Base-by-base conservation (phyloP, 2,888 invertebrate species). In the Plutella xylostella region DNA sequence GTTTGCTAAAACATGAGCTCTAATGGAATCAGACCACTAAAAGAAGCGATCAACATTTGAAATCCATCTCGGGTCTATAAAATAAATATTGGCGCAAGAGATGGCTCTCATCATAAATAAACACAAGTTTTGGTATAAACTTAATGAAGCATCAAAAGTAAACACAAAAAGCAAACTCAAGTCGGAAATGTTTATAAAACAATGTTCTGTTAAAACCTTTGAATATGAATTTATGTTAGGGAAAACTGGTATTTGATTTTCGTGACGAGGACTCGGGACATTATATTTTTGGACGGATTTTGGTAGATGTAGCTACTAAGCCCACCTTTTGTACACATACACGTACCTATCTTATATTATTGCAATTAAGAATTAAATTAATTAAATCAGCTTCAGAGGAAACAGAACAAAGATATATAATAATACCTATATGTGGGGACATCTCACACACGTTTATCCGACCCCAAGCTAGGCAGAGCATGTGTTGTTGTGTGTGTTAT, bases 91-190 rank as follows among this genome's bases (percentile, higher is more conserved):
- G 58, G 55, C 45, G 46, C 35, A 49, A 46, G 49, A 43, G 50
- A 55, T 55, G 54, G 60, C 60, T 58, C 56, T 57, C 55, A 53
- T 51, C 55, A 51, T 58, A 56, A 46, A 51, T 61, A 69, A 70
- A 72, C 60, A 69, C 52, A 53, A 56, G 55, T 58, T 62, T 30
- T 58, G 51, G 67, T 66, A 70, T 65, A 64, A 68, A 72, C 61
- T 63, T 65, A 73, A 73, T 72, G 72, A 74, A 69, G 65, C 75
- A 57, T 67, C 56, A 45, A 70, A 65, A 60, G 61, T 64, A 66
- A 73, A 72, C 61, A 61, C 19, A 33, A 49, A 59, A 57, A 53
- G 60, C 56, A 66, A 65, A 68, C 63, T 47, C 45, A 30, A 48
- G 43, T 43, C 50, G 51, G 53, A 54, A 64, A 58, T 65, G 64